Evolutionary conservation across 1,140 invertebrate genomes (phyloP).

Genomic region (Hypothenemus hampei): DNA sequence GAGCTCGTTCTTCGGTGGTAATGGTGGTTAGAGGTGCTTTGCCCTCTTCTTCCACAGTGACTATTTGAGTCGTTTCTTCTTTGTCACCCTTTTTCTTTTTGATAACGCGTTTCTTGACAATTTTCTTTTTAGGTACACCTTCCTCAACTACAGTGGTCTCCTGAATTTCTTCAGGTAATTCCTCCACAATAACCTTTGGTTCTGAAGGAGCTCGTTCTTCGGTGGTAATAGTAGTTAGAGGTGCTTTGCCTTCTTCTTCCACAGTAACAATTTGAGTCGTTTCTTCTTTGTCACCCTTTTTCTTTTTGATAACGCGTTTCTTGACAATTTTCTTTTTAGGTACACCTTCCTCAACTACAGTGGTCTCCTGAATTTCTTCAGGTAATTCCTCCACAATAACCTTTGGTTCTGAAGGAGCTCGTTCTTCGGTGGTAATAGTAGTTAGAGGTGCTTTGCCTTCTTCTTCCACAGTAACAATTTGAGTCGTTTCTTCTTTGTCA

Average conservation of each 20-base stretch:
- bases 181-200: constrained; percentile 32
- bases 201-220: constrained; percentile 19
- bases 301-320: constrained; percentile 36
- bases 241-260: constrained; percentile 39
- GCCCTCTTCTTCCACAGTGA: constrained; percentile 41
- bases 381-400: constrained; percentile 32
- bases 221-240: constrained; percentile 41
- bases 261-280: constrained; percentile 42
- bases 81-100: constrained; percentile 44
- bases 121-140: constrained; percentile 40
- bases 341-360: constrained; percentile 25
- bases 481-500: constrained; percentile 38
- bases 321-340: constrained; percentile 23
- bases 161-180: constrained; percentile 35
- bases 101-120: constrained; percentile 42
- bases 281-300: constrained; percentile 39
- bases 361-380: constrained; percentile 37
- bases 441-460: constrained; percentile 44
- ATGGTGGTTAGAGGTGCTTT: constrained; percentile 44
- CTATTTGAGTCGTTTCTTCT: constrained; percentile 38
- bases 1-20: constrained; percentile 29
- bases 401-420: constrained; percentile 36
- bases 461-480: constrained; percentile 42
- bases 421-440: constrained; percentile 40
- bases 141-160: constrained; percentile 35